Conservation (phyloP, 2,888 invertebrate genomes). For the Arctia plantaginis region DNA sequence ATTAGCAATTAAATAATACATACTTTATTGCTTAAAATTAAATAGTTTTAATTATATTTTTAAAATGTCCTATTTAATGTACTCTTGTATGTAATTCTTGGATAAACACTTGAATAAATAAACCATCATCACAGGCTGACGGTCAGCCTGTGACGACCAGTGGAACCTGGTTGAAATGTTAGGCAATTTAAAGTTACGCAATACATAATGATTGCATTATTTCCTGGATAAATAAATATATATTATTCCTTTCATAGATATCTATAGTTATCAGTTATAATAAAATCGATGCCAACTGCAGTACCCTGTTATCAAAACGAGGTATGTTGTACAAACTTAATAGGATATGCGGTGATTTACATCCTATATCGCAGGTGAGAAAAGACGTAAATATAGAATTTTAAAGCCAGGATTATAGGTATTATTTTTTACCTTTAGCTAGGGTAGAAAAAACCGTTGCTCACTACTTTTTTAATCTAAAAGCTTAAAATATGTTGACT, state of each 20-base stretch:
- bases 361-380: not conserved
- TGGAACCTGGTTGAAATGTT: no score
- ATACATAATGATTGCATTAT: no score
- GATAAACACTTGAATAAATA: no score
- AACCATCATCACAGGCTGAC: no score
- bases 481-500: not conserved
- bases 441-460: not conserved
- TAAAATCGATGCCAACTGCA: slow-evolving; percentile 38
- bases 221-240: not conserved
- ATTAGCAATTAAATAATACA: no score
- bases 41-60: no score
- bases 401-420: not conserved
- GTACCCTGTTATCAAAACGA: slow-evolving; percentile 36
- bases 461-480: not conserved
- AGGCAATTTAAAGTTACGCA: no score
- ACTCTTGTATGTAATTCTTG: no score
- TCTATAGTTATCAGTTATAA: slow-evolving; percentile 34
- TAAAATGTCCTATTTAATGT: no score
- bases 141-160: no score
- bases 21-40: no score
- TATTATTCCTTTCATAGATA: not conserved
- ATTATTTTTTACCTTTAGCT: not conserved
- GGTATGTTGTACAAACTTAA: slow-evolving; percentile 23
- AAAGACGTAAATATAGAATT: not conserved
- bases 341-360: not conserved